Evolutionary conservation across 2,113 vertebrate species (phyloP), one percentile per base, ranked within the genome.

Genomic region (Numida meleagris): DNA sequence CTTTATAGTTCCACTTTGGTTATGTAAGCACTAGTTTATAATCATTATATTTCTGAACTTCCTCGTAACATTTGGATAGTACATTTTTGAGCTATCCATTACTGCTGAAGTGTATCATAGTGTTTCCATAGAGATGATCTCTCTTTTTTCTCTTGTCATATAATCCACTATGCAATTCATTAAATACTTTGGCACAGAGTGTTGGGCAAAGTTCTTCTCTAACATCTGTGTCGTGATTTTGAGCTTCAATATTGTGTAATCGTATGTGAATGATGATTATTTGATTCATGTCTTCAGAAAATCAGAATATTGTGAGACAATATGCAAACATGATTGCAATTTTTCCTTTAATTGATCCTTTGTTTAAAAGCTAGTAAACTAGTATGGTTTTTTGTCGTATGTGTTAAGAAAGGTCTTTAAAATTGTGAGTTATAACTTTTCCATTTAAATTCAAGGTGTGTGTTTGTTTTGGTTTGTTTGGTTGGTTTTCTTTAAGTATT

Each of bases 121-220:
- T 82, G 93, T 96, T 96, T 96, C 95, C 94, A 88, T 93, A 94
- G 94, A 93, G 90, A 86, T 88, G 82, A 91, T 94, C 86, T 86
- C 51, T 78, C 76, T 92, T 95, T 94, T 88, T 88, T 90, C 57
- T 91, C 72, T 57, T 75, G 78, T 96, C 71, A 38, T 87, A 67
- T 50, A 92, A 91, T 94, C 89, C 45, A 85, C 59, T 4, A 46
- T 74, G 75, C 67, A 94, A 85, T 63, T 63, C 40, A 59, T 92
- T 89, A 79, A 89, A 91, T 91, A 92, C 43, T 78, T 23, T 40
- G 34, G 18, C 36, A 80, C 36, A 80, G 48, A 89, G 67, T 68
- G 91, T 50, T 81, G 61, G 46, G 38, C 42, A 71, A 72, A 76
- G 40, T 86, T 91, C 18, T 85, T 42, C 33, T 83, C 81, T 89